phyloP scores from a whole-genome alignment of 2,888 invertebrate species.

The Sycophila texana region DNA sequence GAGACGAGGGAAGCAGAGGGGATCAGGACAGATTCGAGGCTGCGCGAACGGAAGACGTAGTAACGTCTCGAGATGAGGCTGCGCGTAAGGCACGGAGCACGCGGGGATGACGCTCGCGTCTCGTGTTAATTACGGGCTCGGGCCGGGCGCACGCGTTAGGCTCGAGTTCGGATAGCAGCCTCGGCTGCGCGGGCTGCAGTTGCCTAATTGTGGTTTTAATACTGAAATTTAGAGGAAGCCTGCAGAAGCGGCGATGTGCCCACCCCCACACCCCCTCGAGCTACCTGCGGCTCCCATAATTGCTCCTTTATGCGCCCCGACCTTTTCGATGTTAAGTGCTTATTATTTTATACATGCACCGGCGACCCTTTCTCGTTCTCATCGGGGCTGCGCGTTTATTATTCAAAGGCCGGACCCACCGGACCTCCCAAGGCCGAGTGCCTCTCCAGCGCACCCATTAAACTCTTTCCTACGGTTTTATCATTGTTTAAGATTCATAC shows the following conservation, averaged over 20 bases:
- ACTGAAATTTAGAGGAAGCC: slow-evolving; percentile 54
- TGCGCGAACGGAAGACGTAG: background rate
- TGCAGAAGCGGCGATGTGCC: background rate
- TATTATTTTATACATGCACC: slow-evolving; percentile 21
- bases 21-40: too few species aligned
- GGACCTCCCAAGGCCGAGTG: too few species aligned
- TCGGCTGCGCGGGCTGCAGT: slow-evolving; percentile 25
- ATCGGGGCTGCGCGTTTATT: background rate
- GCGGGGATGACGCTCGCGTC: background rate
- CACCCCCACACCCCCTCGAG: too few species aligned
- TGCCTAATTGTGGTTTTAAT: slow-evolving; percentile 60
- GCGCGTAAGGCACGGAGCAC: background rate
- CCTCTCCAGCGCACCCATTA: too few species aligned
- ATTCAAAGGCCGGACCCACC: background rate
- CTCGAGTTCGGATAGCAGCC: slow-evolving; percentile 51
- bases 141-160: background rate
- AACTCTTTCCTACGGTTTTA: too few species aligned
- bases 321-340: slow-evolving; percentile 1
- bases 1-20: too few species aligned
- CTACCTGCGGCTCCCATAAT: slow-evolving; percentile 19
- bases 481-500: too few species aligned
- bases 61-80: background rate
- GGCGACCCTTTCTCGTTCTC: background rate
- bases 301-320: background rate
- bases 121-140: slow-evolving; percentile 22